Percentiles rank a stretch among this genome's conserved stretches.
phyloP scores from a whole-genome alignment of 2,113 vertebrate genomes.

The Echinops telfairi region DNA sequence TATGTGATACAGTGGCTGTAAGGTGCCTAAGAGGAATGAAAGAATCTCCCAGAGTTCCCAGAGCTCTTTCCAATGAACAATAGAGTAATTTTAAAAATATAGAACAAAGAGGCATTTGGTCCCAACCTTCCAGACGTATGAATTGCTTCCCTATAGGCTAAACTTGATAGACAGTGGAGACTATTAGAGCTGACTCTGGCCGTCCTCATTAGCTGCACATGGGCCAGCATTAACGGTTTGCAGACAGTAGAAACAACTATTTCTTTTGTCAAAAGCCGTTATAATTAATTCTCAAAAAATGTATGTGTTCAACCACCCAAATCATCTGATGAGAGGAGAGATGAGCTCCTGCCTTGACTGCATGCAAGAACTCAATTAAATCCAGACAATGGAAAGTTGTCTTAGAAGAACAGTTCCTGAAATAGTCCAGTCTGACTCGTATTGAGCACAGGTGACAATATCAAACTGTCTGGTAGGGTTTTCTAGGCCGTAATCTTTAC shows the following conservation, averaged over 20 bases:
- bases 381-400: conserved; percentile 84
- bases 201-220: conserved; percentile 83
- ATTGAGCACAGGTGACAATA: no score
- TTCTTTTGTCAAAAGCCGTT: conserved; percentile 88
- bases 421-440: conserved; percentile 31
- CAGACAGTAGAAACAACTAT: conserved; percentile 84
- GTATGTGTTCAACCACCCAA: conserved; percentile 81
- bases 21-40: no score
- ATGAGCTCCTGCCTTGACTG: conserved; percentile 74
- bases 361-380: conserved; percentile 86
- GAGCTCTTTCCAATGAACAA: conserved; percentile 31
- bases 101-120: conserved; percentile 67
- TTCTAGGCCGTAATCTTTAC: background rate
- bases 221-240: conserved; percentile 82
- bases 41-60: background rate
- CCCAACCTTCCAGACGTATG: conserved; percentile 22
- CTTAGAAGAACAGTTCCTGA: conserved; percentile 86
- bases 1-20: background rate
- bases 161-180: conserved; percentile 66
- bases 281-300: conserved; percentile 87
- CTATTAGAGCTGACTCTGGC: conserved; percentile 72
- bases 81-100: background rate
- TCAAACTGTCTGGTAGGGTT: background rate
- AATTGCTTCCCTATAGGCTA: conserved; percentile 52
- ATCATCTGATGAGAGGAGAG: conserved; percentile 85